A percentile compares a stretch with the other conserved stretches of the same genome.
Conservation (phyloP, 1,140 invertebrate species). For the Sminthurides bifidus region DNA sequence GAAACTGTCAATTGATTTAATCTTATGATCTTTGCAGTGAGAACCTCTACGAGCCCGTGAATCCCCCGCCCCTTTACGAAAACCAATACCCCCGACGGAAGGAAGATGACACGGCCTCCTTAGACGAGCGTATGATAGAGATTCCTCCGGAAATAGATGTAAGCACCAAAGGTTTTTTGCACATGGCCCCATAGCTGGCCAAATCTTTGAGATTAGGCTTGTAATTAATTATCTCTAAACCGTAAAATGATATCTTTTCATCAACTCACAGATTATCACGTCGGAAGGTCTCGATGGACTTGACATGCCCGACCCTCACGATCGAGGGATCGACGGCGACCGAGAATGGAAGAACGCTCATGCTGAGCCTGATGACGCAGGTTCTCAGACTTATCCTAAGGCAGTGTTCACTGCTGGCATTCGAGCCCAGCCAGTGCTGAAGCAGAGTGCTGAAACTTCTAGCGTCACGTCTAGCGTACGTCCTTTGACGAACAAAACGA, state of each 20-base stretch:
- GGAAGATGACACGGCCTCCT: conserved; percentile 16
- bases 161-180: not conserved
- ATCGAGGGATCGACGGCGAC: conserved; percentile 27
- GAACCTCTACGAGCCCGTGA: conserved; percentile 75
- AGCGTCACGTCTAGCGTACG: conserved; percentile 13
- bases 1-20: too few relatives aligned
- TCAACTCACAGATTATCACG: conserved; percentile 19
- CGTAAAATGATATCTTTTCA: not conserved
- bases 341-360: conserved; percentile 24
- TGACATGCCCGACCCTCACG: conserved; percentile 28
- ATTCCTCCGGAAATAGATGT: conserved; percentile 32
- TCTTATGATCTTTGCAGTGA: conserved; percentile 48
- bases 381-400: conserved; percentile 1
- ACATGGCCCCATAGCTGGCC: too few relatives aligned
- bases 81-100: conserved; percentile 9
- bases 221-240: not conserved
- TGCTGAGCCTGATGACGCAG: conserved; percentile 1
- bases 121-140: conserved; percentile 24
- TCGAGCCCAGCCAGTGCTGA: conserved; percentile 9
- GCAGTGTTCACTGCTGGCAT: conserved; percentile 22
- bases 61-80: conserved; percentile 27
- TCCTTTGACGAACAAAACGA: conserved; percentile 20
- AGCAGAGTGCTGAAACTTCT: conserved; percentile 1
- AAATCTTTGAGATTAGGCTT: not conserved
- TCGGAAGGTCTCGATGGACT: conserved; percentile 31